Percentiles rank a stretch among this genome's conserved stretches.
Conservation (phyloP, 2,888 invertebrate species). For the Dynastes maya region DNA sequence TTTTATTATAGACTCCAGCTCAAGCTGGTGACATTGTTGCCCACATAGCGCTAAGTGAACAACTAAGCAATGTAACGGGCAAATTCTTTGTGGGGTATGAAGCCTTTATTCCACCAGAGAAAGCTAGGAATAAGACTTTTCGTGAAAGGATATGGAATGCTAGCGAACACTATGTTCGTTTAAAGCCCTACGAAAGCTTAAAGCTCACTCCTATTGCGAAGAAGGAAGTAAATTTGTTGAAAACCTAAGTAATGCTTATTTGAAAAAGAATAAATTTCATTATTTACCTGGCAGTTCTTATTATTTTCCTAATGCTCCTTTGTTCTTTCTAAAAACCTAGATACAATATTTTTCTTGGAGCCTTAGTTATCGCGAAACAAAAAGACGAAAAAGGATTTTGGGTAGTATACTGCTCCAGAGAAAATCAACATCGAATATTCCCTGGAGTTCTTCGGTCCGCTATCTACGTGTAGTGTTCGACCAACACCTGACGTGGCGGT, state of each 20-base stretch:
- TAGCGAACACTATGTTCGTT: conserved; percentile 82
- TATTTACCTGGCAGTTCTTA: not conserved
- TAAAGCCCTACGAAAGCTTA: conserved; percentile 75
- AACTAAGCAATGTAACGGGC: conserved; percentile 53
- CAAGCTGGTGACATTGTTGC: conserved; percentile 56
- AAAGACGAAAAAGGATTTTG: too few relatives aligned
- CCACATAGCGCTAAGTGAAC: conserved; percentile 54
- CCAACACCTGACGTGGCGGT: too few relatives aligned
- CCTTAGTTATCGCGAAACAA: too few relatives aligned
- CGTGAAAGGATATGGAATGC: conserved; percentile 90
- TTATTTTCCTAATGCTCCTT: too few relatives aligned
- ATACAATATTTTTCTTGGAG: too few relatives aligned
- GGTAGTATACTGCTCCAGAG: too few relatives aligned
- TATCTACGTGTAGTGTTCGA: too few relatives aligned
- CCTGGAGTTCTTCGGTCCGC: too few relatives aligned
- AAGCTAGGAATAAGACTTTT: conserved; percentile 79
- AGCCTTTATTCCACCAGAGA: conserved; percentile 76
- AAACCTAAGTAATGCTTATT: conserved; percentile 12
- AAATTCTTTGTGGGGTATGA: conserved; percentile 56
- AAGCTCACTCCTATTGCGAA: not conserved
- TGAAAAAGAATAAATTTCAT: not conserved
- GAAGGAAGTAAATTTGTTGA: not conserved
- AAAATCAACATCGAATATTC: too few relatives aligned
- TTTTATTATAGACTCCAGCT: conserved; percentile 51
- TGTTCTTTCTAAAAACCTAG: too few relatives aligned